These are phyloP conservation scores for Pedicia rivosa DNA, from an alignment of 2,888 invertebrate genomes.

Conservation along the genomic window DNA sequence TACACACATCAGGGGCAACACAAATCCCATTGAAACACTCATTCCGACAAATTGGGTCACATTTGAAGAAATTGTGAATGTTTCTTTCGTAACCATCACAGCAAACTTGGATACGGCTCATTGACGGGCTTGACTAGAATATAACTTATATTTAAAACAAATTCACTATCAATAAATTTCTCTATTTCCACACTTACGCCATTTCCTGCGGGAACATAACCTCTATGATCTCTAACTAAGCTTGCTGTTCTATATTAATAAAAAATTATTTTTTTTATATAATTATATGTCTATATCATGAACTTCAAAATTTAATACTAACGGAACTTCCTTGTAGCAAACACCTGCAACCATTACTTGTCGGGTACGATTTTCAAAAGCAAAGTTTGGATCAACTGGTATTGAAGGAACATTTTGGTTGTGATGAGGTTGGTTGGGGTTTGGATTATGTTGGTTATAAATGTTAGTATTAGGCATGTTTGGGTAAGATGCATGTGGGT, in stretches of 20 bases:
- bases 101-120: slow-evolving; percentile 50
- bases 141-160: neutral
- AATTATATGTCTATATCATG: neutral
- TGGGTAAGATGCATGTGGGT: no score
- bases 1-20: slow-evolving; percentile 26
- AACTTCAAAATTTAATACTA: slow-evolving; percentile 16
- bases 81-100: slow-evolving; percentile 54
- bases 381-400: no score
- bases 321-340: slow-evolving; percentile 29
- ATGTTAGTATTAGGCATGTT: no score
- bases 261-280: no score
- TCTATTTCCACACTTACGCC: slow-evolving; percentile 7
- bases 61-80: slow-evolving; percentile 34
- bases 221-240: slow-evolving; percentile 20
- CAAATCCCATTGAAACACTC: slow-evolving; percentile 35
- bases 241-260: slow-evolving; percentile 20
- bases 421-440: no score
- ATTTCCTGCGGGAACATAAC: slow-evolving; percentile 7
- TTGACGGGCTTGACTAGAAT: slow-evolving; percentile 38
- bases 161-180: neutral
- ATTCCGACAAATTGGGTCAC: slow-evolving; percentile 31
- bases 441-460: no score
- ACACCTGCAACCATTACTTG: slow-evolving; percentile 25
- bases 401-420: no score
- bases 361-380: slow-evolving; percentile 27